A percentile compares a stretch with the other conserved stretches of the same genome.
These are phyloP conservation scores for Etia nguti DNA, from an alignment of 2,113 vertebrate genomes.

Conservation along the genomic window DNA sequence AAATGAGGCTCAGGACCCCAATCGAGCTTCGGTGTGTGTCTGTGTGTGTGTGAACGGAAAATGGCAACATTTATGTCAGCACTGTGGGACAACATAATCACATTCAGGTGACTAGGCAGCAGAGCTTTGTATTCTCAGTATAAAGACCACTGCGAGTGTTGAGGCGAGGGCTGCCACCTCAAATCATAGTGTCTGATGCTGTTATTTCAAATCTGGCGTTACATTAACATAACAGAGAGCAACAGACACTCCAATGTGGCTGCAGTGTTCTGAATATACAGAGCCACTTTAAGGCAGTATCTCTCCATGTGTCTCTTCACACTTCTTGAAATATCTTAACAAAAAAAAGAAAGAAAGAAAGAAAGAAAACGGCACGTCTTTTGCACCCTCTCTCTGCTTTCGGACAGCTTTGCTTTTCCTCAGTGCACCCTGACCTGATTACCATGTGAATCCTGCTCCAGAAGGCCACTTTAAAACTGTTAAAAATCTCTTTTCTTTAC, in stretches of 20 bases:
- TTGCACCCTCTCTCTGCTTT: neutral
- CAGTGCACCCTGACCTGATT: slow-evolving; percentile 48
- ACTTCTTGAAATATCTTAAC: neutral
- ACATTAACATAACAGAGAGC: slow-evolving; percentile 25
- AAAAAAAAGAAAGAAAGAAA: neutral
- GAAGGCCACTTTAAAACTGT: slow-evolving; percentile 42
- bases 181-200: neutral
- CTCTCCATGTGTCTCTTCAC: neutral
- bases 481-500: slow-evolving; percentile 19
- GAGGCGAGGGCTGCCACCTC: neutral
- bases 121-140: neutral
- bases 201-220: slow-evolving; percentile 6
- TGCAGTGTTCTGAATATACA: neutral
- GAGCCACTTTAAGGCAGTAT: neutral
- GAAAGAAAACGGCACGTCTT: neutral
- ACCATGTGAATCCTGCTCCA: slow-evolving; percentile 56
- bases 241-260: neutral
- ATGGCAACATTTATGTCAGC: neutral
- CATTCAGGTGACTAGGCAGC: slow-evolving; percentile 23
- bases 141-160: neutral
- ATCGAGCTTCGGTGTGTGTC: neutral
- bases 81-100: neutral
- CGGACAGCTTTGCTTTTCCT: slow-evolving; percentile 40
- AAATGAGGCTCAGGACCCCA: neutral
- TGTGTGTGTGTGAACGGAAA: neutral